Evolutionary conservation across 2,797 vertebrate genomes (phyloP).

Genomic region (Hyperoplus lanceolatus): DNA sequence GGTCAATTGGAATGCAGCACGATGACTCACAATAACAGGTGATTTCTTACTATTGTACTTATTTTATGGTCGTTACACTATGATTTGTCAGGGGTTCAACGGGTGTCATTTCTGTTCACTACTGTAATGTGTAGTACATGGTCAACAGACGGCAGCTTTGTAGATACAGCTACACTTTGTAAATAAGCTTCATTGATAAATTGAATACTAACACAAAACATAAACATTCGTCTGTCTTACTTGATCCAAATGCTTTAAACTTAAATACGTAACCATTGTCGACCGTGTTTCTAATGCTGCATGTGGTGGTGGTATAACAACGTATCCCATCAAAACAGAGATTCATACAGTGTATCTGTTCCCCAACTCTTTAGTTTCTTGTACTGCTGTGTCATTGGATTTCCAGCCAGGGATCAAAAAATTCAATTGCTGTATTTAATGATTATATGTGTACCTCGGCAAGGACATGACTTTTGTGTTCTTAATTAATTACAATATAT

Average conservation of each 20-base stretch:
- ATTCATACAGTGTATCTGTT: neutral
- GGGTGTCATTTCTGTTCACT: neutral
- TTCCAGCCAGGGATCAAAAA: neutral
- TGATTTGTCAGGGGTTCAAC: neutral
- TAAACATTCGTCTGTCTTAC: neutral
- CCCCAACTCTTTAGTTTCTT: neutral
- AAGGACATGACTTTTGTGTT: neutral
- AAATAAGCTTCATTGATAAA: neutral
- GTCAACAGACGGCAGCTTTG: neutral
- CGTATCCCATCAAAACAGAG: neutral
- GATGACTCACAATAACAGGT: neutral
- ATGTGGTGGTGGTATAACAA: neutral
- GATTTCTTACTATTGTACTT: neutral
- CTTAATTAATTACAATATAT: neutral
- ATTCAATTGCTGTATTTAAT: neutral
- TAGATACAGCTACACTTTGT: neutral
- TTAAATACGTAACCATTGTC: neutral
- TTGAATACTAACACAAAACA: neutral
- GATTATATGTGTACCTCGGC: neutral
- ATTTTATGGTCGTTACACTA: neutral
- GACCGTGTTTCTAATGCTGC: neutral
- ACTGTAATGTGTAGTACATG: neutral
- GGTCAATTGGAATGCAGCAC: neutral
- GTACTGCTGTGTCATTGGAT: neutral
- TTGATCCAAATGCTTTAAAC: neutral